Evolutionary conservation across 2,797 vertebrate genomes (phyloP), one percentile per base, ranked within the genome.

Genomic region (Sebastes nivosus): DNA sequence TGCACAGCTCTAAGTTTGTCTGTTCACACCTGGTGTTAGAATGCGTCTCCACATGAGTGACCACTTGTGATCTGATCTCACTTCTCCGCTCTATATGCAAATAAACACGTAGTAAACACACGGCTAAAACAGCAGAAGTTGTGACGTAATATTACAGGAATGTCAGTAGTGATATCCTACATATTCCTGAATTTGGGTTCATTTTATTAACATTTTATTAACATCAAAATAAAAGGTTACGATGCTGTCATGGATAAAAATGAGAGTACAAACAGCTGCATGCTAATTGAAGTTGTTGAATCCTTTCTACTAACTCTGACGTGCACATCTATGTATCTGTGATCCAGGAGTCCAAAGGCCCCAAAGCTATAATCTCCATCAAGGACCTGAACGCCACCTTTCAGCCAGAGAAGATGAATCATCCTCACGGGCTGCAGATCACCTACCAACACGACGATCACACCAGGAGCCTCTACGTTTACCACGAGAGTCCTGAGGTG

Each of bases 341-440:
- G 14, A 58, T 82, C 4, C 42, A 96, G 91, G 96, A 98, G 91
- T 93, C 93, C 72, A 97, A 95, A 96, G 93, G 89, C 18, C 97
- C 97, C 11, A 99, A 98, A 93, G 97, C 96, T 54, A 20, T 95
- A 46, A 97, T 99, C 87, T 82, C 92, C 68, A 79, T 99, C 81
- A 96, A 95, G 83, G 95, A 95, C 79, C 90, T 99, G 82, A 99
- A 99, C 27, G 97, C 95, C 70, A 97, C 95, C 42, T 99, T 99
- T 90, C 97, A 99, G 84, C 96, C 96, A 1, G 95, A 97, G 80
- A 99, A 98, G 93, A 98, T 97, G 8, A 87, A 94, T 50, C 96
- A 98, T 73, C 81, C 90, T 52, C 94, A 99, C 0, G 98, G 98
- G 32, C 92, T 99, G 81, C 98, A 99, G 95, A 94, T 99, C 89